Base-by-base conservation (phyloP, 2,113 vertebrate species). In the Laterallus jamaicensis region DNA sequence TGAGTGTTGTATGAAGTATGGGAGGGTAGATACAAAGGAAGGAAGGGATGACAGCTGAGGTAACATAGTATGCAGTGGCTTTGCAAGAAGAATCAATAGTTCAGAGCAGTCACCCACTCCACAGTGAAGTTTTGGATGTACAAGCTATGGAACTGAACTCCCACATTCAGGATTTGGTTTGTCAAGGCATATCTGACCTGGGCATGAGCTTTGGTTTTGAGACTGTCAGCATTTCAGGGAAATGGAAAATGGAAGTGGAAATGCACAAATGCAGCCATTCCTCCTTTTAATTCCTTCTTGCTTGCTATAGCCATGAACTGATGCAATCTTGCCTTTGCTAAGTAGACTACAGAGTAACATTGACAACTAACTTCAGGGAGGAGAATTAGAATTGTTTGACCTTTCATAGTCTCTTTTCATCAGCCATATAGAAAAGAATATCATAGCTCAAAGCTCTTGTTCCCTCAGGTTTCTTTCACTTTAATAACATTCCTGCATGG, bases 401-500 rank as follows among this genome's bases (percentile, higher is more conserved):
- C 89, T 93, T 92, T 95, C 91, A 54, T n/a, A 78, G 91, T 87
- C 42, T 93, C 91, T 93, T 97, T 95, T 91, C 89, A 95, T 91
- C 93, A 95, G 42, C 62, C 89, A 29, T 54, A 63, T 49, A 89
- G 81, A 93, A 79, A 93, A 84, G 86, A 95, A 89, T 67, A 90
- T 95, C 68, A 67, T 83, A 75, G 84, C 89, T 95, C 89, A 89
- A 66, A 92, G 93, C 70, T 75, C 69, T 82, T 56, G 74, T 91
- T 95, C 77, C 81, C 84, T 73, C 42, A 79, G 91, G 86, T 95
- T 96, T 93, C 86, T 95, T 94, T 93, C 77, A 49, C 83, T 93
- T 95, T 84, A 94, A 93, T 93, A 95, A 93, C 49, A 56, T 94
- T 92, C 74, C 74, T 92, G 81, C 66, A 79, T 68, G 83, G 86